A percentile compares a stretch with the other conserved stretches of the same genome.
Evolutionary conservation across 2,888 invertebrate genomes (phyloP).

Genomic region (Mycogona germanica): DNA sequence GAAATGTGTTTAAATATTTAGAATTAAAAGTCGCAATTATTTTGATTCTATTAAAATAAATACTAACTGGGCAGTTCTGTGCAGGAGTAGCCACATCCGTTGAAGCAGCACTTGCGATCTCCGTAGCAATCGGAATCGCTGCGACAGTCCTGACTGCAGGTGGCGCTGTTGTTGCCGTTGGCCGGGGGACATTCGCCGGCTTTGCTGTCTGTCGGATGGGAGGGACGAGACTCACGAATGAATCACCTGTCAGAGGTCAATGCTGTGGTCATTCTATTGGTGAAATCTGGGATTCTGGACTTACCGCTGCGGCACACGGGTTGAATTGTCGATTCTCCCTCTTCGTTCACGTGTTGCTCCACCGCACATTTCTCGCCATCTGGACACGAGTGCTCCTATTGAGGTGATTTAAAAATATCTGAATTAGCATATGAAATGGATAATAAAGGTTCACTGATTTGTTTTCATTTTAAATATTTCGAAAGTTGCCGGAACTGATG

Average conservation of each 20-base stretch:
- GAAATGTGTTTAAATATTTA: background rate
- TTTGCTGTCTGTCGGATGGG: conserved; percentile 13
- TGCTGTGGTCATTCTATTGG: conserved; percentile 20
- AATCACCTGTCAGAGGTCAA: background rate
- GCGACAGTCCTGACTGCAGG: conserved; percentile 57
- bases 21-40: background rate
- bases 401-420: background rate
- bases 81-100: conserved; percentile 64
- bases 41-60: background rate
- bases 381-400: conserved; percentile 42
- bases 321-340: conserved; percentile 36
- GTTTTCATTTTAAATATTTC: conserved; percentile 1
- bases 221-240: background rate
- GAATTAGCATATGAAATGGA: too few species aligned
- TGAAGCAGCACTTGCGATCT: conserved; percentile 65
- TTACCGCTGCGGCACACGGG: conserved; percentile 53
- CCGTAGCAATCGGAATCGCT: conserved; percentile 70
- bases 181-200: conserved; percentile 51
- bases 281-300: too few species aligned
- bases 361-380: conserved; percentile 55
- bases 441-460: background rate
- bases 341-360: conserved; percentile 38
- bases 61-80: conserved; percentile 30
- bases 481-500: background rate
- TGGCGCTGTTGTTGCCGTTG: conserved; percentile 33